Evolutionary conservation across 2,113 vertebrate genomes (phyloP), one percentile per base, ranked within the genome.

Genomic region (Tupaia tana): DNA sequence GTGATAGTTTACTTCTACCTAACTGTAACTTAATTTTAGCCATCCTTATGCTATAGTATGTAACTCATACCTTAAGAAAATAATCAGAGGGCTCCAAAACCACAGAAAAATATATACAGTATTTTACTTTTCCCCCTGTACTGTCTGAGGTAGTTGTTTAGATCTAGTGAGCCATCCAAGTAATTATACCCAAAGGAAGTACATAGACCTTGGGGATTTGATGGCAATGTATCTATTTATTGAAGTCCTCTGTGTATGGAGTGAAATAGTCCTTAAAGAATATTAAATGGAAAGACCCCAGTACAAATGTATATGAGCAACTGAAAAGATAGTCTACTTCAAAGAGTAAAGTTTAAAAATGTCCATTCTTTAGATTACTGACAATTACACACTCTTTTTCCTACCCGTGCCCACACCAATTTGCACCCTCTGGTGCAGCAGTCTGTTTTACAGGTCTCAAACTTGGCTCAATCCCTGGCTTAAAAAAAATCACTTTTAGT

Each of bases 121-220:
- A 78, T 94, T 95, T 96, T 11, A 0, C 67, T 81, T 88, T 93
- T 67, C 56, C 54, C 77, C 24, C 14, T 67, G 24, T 86, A 84
- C 80, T 80, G 56, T 95, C 95, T 96, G 92, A 96, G 81, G 74
- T 93, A 93, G 96, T 97, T 97, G 97, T 96, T 97, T 97, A 92
- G 97, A 90, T 96, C 77, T 75, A 93, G 95, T 79, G 31, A 98
- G 85, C 81, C 88, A 69, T 91, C 43, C 6, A 77, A 95, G 31
- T 98, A 98, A 97, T 98, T 98, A 95, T 90, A 93, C 97, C 90
- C 96, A 94, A 81, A 95, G 95, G 95, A 97, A 92, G 20, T 75
- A 27, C n/a, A 34, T 6, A 96, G 66, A 79, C 93, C 84, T 91
- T 27, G 31, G 97, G 79, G 97, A 97, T 71, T 97, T 90, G 78